Evolutionary conservation across 1,140 invertebrate genomes (phyloP), one percentile per base, ranked within the genome.

Genomic region (Eueides isabella): DNA sequence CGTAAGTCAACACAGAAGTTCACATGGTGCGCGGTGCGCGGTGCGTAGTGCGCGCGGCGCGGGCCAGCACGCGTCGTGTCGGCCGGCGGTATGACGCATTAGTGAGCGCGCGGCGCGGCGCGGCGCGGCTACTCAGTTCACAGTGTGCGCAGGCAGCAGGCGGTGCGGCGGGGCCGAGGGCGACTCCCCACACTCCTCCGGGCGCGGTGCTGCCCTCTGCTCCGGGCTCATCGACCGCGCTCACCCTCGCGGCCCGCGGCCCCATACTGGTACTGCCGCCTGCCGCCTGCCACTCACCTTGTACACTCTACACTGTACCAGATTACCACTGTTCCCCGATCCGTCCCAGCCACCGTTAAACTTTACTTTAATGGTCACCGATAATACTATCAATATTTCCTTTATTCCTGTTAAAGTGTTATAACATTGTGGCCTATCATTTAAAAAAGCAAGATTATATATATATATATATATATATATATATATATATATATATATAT

Each of bases 71-170:
- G 77, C 89, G 90, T 92, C 85, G 79, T 81, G 73, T 85, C 79
- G 73, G 78, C 73, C 81, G 78, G 88, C 89, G 79, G 81, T 86
- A 89, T 92, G 90, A 92, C 90, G 90, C 90, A 92, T 92, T 90
- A 90, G 89, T 92, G 90, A 92, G 83, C 90, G 90, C 90, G 88
- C 90, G 90, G 87, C 85, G 85, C 87, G 86, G 90, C 90, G 88
- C 90, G 90, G 87, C 85, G 85, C 87, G 86, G 81, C 75, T 78
- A 71, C 82, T 86, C 88, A 72, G 83, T 77, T 72, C 81, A 85
- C 88, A 74, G 83, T 86, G 83, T 89, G 89, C 89, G 88, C 87
- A 82, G 84, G 85, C 85, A 85, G 81, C 79, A 83, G 82, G 79
- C 67, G 82, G 77, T 75, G 80, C 69, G 79, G 84, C 78, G 85